Percentiles rank a stretch among this genome's conserved stretches.
These are phyloP conservation scores for Aleiodes alternator DNA, from an alignment of 2,888 invertebrate species.

Conservation along the genomic window DNA sequence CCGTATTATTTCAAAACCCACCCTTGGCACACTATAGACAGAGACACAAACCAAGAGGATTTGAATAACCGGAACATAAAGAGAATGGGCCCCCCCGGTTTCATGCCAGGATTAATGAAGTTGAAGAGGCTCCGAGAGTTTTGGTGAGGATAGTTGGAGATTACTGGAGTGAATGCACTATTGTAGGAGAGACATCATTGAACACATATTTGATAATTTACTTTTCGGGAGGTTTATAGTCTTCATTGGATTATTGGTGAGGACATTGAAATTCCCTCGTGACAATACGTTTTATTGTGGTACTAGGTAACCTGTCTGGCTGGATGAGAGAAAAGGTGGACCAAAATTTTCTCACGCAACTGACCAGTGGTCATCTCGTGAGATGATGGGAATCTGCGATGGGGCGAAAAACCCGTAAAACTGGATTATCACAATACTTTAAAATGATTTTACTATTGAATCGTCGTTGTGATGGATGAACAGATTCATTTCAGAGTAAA, in stretches of 20 bases:
- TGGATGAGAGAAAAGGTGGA: conserved; percentile 58
- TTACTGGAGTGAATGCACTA: conserved; percentile 19
- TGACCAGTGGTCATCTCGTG: conserved; percentile 69
- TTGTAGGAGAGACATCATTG: conserved; percentile 16
- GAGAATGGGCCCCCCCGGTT: conserved; percentile 28
- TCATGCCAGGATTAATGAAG: conserved; percentile 43
- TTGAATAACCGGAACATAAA: conserved; percentile 41
- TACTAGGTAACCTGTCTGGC: conserved; percentile 60
- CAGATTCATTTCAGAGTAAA: no score
- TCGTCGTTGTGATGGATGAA: no score
- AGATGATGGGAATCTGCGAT: conserved; percentile 53
- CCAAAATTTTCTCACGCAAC: conserved; percentile 69
- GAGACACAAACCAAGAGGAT: conserved; percentile 6
- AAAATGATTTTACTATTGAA: neutral
- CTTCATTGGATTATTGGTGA: conserved; percentile 17
- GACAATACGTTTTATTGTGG: neutral
- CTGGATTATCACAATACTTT: conserved; percentile 26
- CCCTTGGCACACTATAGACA: neutral
- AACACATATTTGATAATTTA: conserved; percentile 24
- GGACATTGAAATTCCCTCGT: neutral
- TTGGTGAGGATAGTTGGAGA: conserved; percentile 22
- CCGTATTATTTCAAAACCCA: conserved; percentile 44
- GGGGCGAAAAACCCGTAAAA: conserved; percentile 54
- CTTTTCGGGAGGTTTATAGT: conserved; percentile 7
- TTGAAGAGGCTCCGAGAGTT: conserved; percentile 17